Base-by-base conservation (phyloP, 2,113 vertebrate species). In the Odobenus rosmarus region DNA sequence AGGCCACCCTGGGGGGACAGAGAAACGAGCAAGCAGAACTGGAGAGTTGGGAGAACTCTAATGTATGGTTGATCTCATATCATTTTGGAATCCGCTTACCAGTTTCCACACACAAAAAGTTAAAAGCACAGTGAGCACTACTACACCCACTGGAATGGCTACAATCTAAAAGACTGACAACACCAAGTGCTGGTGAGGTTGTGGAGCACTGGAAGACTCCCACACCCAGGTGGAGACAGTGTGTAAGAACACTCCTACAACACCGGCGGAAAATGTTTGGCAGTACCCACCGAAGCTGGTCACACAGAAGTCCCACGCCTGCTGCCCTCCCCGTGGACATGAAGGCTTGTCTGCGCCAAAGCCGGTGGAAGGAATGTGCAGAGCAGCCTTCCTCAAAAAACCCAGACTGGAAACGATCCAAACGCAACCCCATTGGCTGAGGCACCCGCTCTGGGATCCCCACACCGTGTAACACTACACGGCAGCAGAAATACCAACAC, bases 221-320 rank as follows among this genome's bases (percentile, higher is more conserved):
- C 0, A 14, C 5, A 3, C 19, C 5, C 9, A 1, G 36, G 55
- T 10, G 15, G 36, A 28, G 16, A 61, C 81, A 19, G n/a, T 2
- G 67, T 1, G 1, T 69, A 9, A 69, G 67, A 69, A 36, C 55
- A 19, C 33, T n/a, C 16, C 1, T 1, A 19, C 16, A 9, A 19
- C 7, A 3, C 7, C 3, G 1, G n/a, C 11, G 7, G n/a, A 28
- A 11, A 5, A 16, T 39, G 24, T 28, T 16, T 16, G 23, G 51
- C 11, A 10, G 36, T 4, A 24, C 7, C 23, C 9, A 26, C 23
- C 53, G 16, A 26, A 28, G 80, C n/a, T 26, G 8, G 36, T 26
- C n/a, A 6, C 24, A 26, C 12, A 0, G 6, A 16, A 31, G 15
- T 42, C 81, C 23, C 55, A 31, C 3, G 16, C 26, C 26, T 4